Base-by-base conservation (phyloP, 2,797 vertebrate species). In the Hephaestus fuliginosus region DNA sequence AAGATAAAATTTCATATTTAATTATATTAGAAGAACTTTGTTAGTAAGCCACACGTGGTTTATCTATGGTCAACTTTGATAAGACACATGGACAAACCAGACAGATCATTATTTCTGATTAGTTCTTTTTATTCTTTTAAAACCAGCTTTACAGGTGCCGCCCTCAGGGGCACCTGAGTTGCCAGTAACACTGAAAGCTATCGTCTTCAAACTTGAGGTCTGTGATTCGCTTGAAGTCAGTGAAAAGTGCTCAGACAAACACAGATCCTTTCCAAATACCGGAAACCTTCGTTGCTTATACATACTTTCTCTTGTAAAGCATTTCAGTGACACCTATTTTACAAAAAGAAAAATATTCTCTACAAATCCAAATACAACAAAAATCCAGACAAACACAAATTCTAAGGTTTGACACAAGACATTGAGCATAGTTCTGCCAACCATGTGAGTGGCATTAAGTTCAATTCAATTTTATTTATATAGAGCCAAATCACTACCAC, bases 101-200 rank as follows among this genome's bases (percentile, higher is more conserved):
- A 46, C 30, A 28, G 44, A 30, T 75, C 53, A 28, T 75, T 75
- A 66, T 66, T 66, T 75, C 20, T 28, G 51, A 49, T 66, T 36
- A 65, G 30, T 64, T n/a, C 9, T 5, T 53, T 53, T 55, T 49
- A 25, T 33, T 17, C 13, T 39, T 22, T 28, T 43, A 28, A 12
- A 28, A 43, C 3, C 53, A 30, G 49, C 22, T 57, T 44, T 22
- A 52, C 30, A 22, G 28, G 49, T 30, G 18, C 15, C 28, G 14
- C 55, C 65, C 65, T 1, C 66, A 13, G 66, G 39, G 66, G 25
- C 5, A 20, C 49, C 25, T 25, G 25, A 25, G 25, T 1, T 51
- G n/a, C 9, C 49, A 51, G 49, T 8, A 51, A n/a, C 18, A 51
- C 4, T 51, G 1, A 46, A 8, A 9, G 49, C 17, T 20, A n/a